Base-by-base conservation (phyloP, 1,140 invertebrate species). In the Ruditapes philippinarum region DNA sequence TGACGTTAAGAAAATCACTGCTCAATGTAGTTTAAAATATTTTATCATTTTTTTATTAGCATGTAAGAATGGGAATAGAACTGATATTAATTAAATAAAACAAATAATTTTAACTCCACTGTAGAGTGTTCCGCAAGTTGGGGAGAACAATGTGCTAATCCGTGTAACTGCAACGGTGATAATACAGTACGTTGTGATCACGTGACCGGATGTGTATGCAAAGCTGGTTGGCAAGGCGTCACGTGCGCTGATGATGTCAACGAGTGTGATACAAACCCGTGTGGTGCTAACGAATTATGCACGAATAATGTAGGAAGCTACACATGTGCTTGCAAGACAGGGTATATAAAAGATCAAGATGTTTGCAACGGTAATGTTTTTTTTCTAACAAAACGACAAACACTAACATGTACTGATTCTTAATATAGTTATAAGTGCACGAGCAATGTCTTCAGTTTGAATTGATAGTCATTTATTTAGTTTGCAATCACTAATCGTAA, bases 201-300 rank as follows among this genome's bases (percentile, higher is more conserved):
- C 4, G 80, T 76, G 25, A 73, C 36, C 17, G 87, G 87, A 70
- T 89, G 87, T 82, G 68, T 89, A 25, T 89, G 87, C 49, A 76
- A 62, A 31, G 9, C 40, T 11, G 87, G 87, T 28, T 89, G 68
- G 78, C 54, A 1, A 7, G 65, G 87, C 1, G 40, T 11, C 3
- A 60, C 62, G 19, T 87, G 84, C 49, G 38, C 33, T 22, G 84
- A 87, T 31, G 84, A 87, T 31, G 25, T 57, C 33, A 31, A 87
- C 31, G 84, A 87, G 36, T 83, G 80, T 65, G 57, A 22, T 12
- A 45, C 19, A 9, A 45, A 42, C 31, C 22, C 14, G 1, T 83
- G 80, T 68, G 22, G n/a, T 4, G 25, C 4, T 25, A 65, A 65
- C 42, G 62, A 54, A 22, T 42, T 28, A 0, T 83, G 80, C 62